Percentiles rank a stretch among this genome's conserved stretches.
These are phyloP conservation scores for Mastacembelus armatus DNA, from an alignment of 2,797 vertebrate genomes.

Conservation along the genomic window DNA sequence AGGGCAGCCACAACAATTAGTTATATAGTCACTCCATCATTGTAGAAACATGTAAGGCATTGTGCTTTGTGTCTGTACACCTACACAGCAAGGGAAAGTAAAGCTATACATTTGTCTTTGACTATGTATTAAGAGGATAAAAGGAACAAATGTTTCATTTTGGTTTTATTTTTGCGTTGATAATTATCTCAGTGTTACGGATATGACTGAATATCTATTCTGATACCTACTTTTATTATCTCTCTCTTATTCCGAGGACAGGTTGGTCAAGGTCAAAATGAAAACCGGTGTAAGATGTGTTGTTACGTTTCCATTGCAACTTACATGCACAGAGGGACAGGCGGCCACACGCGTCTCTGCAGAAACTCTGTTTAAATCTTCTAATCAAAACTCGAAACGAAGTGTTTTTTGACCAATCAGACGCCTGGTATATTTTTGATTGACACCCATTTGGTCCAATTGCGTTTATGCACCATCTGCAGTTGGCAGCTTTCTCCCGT, in stretches of 20 bases:
- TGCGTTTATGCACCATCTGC: fast-evolving
- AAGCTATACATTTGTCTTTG: neutral
- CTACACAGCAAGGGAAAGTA: neutral
- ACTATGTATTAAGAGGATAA: neutral
- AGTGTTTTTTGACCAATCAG: constrained; percentile 40
- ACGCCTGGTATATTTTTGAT: neutral
- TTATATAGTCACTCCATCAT: too few species aligned
- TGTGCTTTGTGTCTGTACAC: neutral
- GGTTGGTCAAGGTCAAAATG: too few species aligned
- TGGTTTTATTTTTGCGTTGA: neutral
- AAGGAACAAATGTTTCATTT: neutral
- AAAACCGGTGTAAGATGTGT: too few species aligned
- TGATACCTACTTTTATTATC: too few species aligned
- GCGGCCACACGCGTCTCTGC: too few species aligned
- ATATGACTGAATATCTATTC: too few species aligned
- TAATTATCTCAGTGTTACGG: too few species aligned
- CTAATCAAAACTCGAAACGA: constrained; percentile 30
- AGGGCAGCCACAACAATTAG: too few species aligned
- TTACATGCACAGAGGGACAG: too few species aligned
- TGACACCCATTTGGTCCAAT: constrained; percentile 41
- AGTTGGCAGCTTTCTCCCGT: neutral
- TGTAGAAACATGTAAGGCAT: neutral
- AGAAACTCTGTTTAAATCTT: neutral
- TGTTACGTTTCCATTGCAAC: too few species aligned
- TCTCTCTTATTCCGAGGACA: too few species aligned